Percentiles rank a stretch among this genome's conserved stretches.
These are phyloP conservation scores for Trinectes maculatus DNA, from an alignment of 2,113 vertebrate species.

Conservation along the genomic window DNA sequence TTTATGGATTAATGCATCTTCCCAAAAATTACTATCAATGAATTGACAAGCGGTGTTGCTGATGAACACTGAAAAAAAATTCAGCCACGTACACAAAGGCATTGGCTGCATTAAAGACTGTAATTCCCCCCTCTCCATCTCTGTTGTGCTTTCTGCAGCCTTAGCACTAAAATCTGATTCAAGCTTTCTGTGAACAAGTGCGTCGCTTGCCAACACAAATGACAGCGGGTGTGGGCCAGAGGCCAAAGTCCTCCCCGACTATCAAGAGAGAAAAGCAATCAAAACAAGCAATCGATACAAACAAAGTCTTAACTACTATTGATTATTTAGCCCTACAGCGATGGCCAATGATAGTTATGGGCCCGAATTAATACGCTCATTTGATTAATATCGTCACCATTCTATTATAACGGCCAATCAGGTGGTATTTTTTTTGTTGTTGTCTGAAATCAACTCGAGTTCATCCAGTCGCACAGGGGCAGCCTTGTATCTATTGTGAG, in stretches of 20 bases:
- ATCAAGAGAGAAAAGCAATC: slow-evolving; percentile 75
- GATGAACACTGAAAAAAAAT: slow-evolving; percentile 58
- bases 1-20: slow-evolving; percentile 27
- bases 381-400: slow-evolving; percentile 60
- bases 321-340: slow-evolving; percentile 65
- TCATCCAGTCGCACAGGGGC: slow-evolving; percentile 33
- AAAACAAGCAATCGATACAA: slow-evolving; percentile 74
- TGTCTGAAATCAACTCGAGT: not conserved
- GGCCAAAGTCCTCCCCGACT: slow-evolving; percentile 75
- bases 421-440: slow-evolving; percentile 5
- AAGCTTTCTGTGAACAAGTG: slow-evolving; percentile 77
- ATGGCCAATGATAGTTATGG: slow-evolving; percentile 70
- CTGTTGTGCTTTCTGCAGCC: slow-evolving; percentile 78
- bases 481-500: slow-evolving; percentile 59
- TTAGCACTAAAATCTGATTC: slow-evolving; percentile 82
- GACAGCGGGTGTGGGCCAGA: slow-evolving; percentile 74
- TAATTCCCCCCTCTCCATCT: slow-evolving; percentile 55
- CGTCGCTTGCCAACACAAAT: slow-evolving; percentile 78
- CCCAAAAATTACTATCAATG: slow-evolving; percentile 38
- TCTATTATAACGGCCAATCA: slow-evolving; percentile 41
- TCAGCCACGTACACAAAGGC: slow-evolving; percentile 55
- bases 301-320: slow-evolving; percentile 77
- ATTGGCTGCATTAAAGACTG: slow-evolving; percentile 56
- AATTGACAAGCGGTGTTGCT: slow-evolving; percentile 39
- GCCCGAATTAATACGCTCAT: slow-evolving; percentile 59